Evolutionary conservation across 2,113 vertebrate species (phyloP).

Genomic region (Phaethornis superciliosus): DNA sequence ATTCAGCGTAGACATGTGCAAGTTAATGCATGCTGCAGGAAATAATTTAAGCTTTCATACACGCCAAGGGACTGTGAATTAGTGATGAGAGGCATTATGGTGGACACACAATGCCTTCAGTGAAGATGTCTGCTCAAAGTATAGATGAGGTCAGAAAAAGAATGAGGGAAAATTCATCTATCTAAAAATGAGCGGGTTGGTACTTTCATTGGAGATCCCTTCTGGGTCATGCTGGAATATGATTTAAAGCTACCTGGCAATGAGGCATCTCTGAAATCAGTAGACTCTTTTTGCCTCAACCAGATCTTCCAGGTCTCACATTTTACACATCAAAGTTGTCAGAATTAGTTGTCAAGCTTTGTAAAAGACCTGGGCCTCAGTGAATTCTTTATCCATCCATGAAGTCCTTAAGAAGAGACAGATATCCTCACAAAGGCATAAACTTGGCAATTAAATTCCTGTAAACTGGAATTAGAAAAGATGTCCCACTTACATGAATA

Average conservation of each 20-base stretch:
- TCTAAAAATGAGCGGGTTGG: not conserved
- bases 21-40: conserved; percentile 69
- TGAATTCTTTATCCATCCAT: conserved; percentile 25
- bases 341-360: conserved; percentile 20
- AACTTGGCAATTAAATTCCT: conserved; percentile 48
- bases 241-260: conserved; percentile 46
- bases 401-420: conserved; percentile 34
- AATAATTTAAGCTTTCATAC: conserved; percentile 73
- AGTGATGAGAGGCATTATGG: conserved; percentile 65
- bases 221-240: conserved; percentile 19
- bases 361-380: conserved; percentile 18
- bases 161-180: conserved; percentile 1
- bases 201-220: not conserved
- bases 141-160: conserved; percentile 23
- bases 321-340: conserved; percentile 17
- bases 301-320: not conserved
- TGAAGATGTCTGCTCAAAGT: conserved; percentile 48
- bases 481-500: conserved; percentile 35
- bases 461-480: conserved; percentile 47
- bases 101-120: conserved; percentile 63
- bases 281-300: conserved; percentile 4
- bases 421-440: conserved; percentile 28
- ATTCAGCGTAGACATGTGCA: conserved; percentile 67
- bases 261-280: conserved; percentile 32
- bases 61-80: conserved; percentile 71